Evolutionary conservation across 2,113 vertebrate genomes (phyloP).

Genomic region (Glaucidium brasilianum): DNA sequence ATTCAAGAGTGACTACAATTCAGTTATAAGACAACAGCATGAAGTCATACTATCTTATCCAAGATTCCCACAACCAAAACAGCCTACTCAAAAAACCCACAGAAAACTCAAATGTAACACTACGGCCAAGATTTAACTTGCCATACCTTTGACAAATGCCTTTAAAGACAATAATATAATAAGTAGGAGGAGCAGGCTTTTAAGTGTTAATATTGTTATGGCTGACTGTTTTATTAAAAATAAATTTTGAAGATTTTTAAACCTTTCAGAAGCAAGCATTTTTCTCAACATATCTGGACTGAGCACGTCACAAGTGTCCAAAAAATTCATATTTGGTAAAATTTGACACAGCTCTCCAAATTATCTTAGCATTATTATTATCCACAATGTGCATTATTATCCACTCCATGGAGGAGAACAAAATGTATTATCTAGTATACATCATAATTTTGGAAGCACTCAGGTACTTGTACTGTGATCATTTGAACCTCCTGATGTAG

Average conservation of each 20-base stretch:
- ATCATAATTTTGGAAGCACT: not conserved
- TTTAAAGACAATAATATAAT: not conserved
- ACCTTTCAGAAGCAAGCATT: not conserved
- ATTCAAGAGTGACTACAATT: not conserved
- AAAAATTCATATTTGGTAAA: not conserved
- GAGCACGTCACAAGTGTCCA: not conserved
- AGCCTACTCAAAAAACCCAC: not conserved
- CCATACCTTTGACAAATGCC: not conserved
- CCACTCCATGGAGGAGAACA: accelerated
- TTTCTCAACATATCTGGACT: not conserved
- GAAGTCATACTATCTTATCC: not conserved
- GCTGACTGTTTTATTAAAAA: not conserved
- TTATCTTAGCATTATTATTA: not conserved
- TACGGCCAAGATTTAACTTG: not conserved
- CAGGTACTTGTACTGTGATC: not conserved
- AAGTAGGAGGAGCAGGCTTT: not conserved
- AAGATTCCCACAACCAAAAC: not conserved
- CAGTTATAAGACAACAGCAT: not conserved
- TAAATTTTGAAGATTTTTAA: not conserved
- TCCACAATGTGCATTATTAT: not conserved
- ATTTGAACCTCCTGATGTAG: not conserved
- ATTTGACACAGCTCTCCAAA: not conserved
- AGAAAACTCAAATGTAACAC: not conserved
- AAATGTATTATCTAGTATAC: not conserved
- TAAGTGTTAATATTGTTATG: not conserved